Conservation (phyloP, 2,888 invertebrate genomes). For the Blastobasis lacticolella region DNA sequence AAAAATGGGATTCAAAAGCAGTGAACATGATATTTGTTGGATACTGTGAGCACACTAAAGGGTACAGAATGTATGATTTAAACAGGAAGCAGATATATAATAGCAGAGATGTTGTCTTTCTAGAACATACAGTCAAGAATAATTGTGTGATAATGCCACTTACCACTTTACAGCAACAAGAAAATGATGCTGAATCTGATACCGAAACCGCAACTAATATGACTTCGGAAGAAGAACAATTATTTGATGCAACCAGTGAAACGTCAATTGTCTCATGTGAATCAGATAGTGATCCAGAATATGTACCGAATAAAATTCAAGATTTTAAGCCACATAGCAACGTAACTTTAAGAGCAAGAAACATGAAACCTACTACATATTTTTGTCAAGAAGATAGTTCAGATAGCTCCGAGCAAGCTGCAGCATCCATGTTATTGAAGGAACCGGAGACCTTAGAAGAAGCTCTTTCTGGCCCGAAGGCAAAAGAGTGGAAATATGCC, state of each 20-base stretch:
- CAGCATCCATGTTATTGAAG: too few species aligned
- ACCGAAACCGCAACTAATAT: background rate
- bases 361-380: too few species aligned
- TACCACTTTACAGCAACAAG: background rate
- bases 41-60: slow-evolving; percentile 1
- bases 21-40: slow-evolving; percentile 6
- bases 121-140: slow-evolving; percentile 7
- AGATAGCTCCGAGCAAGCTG: background rate
- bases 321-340: background rate
- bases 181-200: background rate
- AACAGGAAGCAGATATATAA: slow-evolving; percentile 5
- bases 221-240: slow-evolving; percentile 4
- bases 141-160: background rate
- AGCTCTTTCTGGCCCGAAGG: slow-evolving; percentile 9
- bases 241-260: background rate
- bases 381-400: too few species aligned
- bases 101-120: slow-evolving; percentile 14
- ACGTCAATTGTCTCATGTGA: background rate
- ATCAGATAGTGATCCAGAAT: background rate
- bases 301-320: background rate
- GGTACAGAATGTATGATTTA: slow-evolving; percentile 10
- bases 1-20: slow-evolving; percentile 6
- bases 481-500: slow-evolving; percentile 17
- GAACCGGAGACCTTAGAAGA: slow-evolving; percentile 11
- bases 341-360: too few species aligned